Evolutionary conservation across 2,113 vertebrate genomes (phyloP).

Genomic region (Ailuropoda melanoleuca): DNA sequence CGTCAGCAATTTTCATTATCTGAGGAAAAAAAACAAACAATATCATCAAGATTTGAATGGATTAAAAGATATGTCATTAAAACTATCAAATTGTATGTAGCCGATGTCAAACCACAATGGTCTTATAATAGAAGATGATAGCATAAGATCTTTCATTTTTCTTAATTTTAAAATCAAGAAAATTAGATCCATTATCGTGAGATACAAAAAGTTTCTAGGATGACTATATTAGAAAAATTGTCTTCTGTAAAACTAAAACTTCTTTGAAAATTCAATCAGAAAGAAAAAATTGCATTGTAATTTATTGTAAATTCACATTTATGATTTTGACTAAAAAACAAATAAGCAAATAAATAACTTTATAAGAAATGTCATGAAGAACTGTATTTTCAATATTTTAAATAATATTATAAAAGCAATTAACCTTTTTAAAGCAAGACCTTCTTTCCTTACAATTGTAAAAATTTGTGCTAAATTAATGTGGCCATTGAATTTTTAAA

Average conservation of each 20-base stretch:
- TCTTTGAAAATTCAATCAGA: not conserved
- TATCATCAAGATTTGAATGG: not conserved
- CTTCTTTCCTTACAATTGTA: not conserved
- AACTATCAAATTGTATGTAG: conserved; percentile 18
- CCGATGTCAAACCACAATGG: not conserved
- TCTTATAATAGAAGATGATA: not conserved
- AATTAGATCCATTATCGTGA: not conserved
- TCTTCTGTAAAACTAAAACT: not conserved
- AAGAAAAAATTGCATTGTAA: not conserved
- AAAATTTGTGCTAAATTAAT: not conserved
- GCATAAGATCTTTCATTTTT: not conserved
- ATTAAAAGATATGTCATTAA: not conserved
- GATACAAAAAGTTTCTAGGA: not conserved
- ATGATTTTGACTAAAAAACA: not conserved
- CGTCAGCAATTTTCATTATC: not conserved
- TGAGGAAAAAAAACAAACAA: not conserved
- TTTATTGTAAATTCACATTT: not conserved
- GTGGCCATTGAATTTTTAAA: not conserved
- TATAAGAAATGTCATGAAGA: not conserved
- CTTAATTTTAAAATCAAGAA: not conserved
- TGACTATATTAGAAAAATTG: not conserved
- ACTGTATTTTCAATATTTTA: not conserved
- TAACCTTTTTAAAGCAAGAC: not conserved
- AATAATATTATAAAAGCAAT: not conserved
- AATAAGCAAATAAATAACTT: not conserved